Conservation (phyloP, 2,113 vertebrate species). For the Pithys albifrons region DNA sequence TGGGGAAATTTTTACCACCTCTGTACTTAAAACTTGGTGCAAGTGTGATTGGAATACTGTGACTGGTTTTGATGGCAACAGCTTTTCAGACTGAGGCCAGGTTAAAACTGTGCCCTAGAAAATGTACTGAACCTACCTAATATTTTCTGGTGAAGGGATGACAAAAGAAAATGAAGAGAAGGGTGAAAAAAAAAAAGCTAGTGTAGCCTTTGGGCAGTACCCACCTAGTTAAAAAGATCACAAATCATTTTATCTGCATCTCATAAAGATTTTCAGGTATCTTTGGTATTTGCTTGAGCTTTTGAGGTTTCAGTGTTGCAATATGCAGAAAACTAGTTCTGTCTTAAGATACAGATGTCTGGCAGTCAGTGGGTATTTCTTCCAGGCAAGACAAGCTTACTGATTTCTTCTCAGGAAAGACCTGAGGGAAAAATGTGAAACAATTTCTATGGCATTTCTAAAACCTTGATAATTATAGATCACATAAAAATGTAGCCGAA, state of each 20-base stretch:
- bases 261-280: background rate
- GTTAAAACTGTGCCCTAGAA: background rate
- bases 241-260: background rate
- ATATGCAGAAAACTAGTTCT: background rate
- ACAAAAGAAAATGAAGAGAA: background rate
- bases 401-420: background rate
- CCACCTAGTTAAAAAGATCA: background rate
- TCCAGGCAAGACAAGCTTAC: background rate
- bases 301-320: background rate
- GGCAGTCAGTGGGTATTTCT: background rate
- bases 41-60: background rate
- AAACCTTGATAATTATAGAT: background rate
- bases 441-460: background rate
- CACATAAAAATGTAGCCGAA: background rate
- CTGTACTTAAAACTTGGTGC: background rate
- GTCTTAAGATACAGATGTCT: background rate
- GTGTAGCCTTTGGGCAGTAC: background rate
- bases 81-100: background rate
- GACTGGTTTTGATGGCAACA: background rate
- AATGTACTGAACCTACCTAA: background rate
- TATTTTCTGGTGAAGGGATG: background rate
- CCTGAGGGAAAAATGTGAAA: background rate
- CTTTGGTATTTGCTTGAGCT: background rate
- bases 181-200: background rate
- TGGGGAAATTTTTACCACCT: background rate